Percentiles rank a stretch among this genome's conserved stretches.
phyloP scores from a whole-genome alignment of 1,140 invertebrate species.

The Megalonaias nervosa region DNA sequence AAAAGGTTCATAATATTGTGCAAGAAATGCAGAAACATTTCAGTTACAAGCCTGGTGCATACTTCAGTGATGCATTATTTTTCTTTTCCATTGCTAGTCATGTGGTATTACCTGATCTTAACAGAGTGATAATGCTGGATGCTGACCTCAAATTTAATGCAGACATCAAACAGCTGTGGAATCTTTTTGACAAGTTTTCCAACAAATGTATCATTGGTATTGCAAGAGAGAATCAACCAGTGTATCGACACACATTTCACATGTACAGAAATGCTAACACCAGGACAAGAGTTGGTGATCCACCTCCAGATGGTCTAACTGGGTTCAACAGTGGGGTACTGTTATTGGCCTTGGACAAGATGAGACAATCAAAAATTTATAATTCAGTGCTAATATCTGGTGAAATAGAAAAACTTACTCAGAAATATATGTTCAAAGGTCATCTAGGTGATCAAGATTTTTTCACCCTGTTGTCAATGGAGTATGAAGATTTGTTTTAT shows the following conservation, averaged over 20 bases:
- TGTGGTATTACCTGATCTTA: conserved; percentile 75
- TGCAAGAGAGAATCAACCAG: conserved; percentile 84
- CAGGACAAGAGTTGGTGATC: conserved; percentile 77
- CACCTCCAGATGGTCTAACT: conserved; percentile 78
- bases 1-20: conserved; percentile 78
- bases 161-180: conserved; percentile 80
- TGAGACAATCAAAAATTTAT: conserved; percentile 77
- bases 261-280: conserved; percentile 78
- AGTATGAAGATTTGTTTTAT: conserved; percentile 83
- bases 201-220: conserved; percentile 80
- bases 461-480: conserved; percentile 83
- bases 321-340: conserved; percentile 89
- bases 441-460: conserved; percentile 92
- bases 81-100: conserved; percentile 86
- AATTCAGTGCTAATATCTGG: conserved; percentile 75
- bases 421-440: conserved; percentile 82
- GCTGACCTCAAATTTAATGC: conserved; percentile 84
- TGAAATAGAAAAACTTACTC: conserved; percentile 76
- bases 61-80: conserved; percentile 88
- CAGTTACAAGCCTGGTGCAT: conserved; percentile 83
- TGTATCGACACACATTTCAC: conserved; percentile 85
- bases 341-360: conserved; percentile 81
- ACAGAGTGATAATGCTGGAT: conserved; percentile 83
- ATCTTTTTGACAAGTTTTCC: conserved; percentile 80
- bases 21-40: conserved; percentile 82